phyloP scores from a whole-genome alignment of 2,113 vertebrate species.

The Centropus bengalensis region DNA sequence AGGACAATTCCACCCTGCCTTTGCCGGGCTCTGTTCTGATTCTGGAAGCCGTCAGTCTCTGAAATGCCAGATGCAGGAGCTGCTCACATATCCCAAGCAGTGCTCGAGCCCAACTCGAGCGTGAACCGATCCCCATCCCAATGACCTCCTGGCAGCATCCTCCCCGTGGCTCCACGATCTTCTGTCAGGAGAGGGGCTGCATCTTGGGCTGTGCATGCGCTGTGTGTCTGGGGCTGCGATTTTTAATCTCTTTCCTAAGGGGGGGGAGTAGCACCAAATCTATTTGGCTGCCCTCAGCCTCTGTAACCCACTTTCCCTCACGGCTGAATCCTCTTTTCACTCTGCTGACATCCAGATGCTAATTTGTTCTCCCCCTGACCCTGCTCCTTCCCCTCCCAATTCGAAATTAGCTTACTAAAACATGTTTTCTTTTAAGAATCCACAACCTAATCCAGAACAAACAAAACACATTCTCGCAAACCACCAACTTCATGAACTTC shows the following conservation, averaged over 20 bases:
- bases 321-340: background rate
- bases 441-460: conserved; percentile 68
- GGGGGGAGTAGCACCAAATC: background rate
- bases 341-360: conserved; percentile 38
- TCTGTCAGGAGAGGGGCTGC: background rate
- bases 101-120: accelerated
- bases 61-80: background rate
- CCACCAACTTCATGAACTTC: conserved; percentile 67
- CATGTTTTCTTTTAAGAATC: conserved; percentile 70
- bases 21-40: background rate
- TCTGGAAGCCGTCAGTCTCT: background rate
- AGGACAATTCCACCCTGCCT: background rate
- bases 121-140: accelerated
- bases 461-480: conserved; percentile 69
- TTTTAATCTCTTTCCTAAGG: background rate
- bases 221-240: background rate
- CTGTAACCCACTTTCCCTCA: background rate
- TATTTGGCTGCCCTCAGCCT: background rate
- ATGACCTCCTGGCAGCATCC: background rate
- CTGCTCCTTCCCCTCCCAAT: conserved; percentile 29
- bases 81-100: background rate
- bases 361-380: conserved; percentile 58
- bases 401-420: conserved; percentile 70
- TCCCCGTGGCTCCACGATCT: accelerated
- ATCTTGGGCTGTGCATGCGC: background rate